A percentile compares a stretch with the other conserved stretches of the same genome.
Conservation (phyloP, 2,888 invertebrate species). For the Campoplex nolae region DNA sequence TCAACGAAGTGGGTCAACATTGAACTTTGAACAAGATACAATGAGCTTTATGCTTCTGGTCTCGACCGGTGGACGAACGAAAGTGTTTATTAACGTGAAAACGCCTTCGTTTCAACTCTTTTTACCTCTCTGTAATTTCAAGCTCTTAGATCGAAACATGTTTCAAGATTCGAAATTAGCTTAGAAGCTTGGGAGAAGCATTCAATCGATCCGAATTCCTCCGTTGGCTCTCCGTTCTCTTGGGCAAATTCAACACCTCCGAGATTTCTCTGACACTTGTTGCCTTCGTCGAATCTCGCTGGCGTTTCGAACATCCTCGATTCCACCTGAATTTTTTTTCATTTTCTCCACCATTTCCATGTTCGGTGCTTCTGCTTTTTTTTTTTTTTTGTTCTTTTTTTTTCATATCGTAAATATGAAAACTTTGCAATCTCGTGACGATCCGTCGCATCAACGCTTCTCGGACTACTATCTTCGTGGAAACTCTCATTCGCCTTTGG, state of each 20-base stretch:
- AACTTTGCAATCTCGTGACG: neutral
- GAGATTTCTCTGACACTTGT: constrained; percentile 7
- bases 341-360: neutral
- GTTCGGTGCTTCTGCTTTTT: neutral
- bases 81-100: neutral
- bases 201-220: neutral
- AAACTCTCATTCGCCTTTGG: neutral
- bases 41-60: neutral
- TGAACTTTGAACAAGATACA: neutral
- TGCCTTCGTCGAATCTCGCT: neutral
- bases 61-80: neutral
- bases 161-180: neutral
- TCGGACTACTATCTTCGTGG: neutral
- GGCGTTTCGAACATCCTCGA: neutral
- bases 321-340: neutral
- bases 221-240: too few species aligned
- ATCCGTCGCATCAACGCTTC: neutral
- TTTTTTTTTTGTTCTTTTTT: neutral
- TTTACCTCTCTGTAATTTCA: neutral
- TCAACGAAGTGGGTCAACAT: constrained; percentile 22
- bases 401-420: neutral
- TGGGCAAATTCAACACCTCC: neutral
- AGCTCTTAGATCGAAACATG: neutral
- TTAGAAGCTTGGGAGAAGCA: neutral
- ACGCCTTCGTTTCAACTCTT: neutral